Evolutionary conservation across 2,797 vertebrate genomes (phyloP).

Genomic region (Myotis planiceps): DNA sequence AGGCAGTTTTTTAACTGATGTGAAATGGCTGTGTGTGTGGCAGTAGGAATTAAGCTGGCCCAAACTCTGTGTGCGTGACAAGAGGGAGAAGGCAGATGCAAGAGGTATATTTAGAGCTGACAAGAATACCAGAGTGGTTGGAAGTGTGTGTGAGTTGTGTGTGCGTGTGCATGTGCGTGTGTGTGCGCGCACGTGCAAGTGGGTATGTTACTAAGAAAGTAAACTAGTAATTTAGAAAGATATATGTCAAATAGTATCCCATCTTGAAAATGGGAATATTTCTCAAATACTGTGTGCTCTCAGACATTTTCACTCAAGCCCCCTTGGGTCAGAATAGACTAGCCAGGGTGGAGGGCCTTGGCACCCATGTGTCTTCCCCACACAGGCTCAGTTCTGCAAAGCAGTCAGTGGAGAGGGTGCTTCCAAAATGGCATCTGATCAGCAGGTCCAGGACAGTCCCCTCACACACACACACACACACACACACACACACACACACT

Average conservation of each 20-base stretch:
- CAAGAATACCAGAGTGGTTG: not conserved
- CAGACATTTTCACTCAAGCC: not conserved
- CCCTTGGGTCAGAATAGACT: not conserved
- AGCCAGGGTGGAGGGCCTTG: not conserved
- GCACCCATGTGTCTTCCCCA: rapidly evolving
- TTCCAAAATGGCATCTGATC: not conserved
- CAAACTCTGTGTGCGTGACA: not conserved
- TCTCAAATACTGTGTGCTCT: not conserved
- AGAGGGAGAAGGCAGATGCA: not conserved
- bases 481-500: too few species aligned
- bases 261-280: not conserved
- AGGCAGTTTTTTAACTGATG: not conserved
- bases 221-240: not conserved
- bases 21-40: not conserved
- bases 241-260: not conserved
- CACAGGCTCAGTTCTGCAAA: not conserved
- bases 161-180: not conserved
- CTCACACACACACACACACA: too few species aligned
- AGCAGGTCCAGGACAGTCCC: not conserved
- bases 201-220: not conserved
- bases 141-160: not conserved
- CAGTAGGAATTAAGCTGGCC: not conserved
- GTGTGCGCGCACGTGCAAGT: not conserved
- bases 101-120: not conserved
- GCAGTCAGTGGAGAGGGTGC: not conserved